These are phyloP conservation scores for Nesogale talazaci DNA, from an alignment of 2,113 vertebrate genomes.

Conservation along the genomic window DNA sequence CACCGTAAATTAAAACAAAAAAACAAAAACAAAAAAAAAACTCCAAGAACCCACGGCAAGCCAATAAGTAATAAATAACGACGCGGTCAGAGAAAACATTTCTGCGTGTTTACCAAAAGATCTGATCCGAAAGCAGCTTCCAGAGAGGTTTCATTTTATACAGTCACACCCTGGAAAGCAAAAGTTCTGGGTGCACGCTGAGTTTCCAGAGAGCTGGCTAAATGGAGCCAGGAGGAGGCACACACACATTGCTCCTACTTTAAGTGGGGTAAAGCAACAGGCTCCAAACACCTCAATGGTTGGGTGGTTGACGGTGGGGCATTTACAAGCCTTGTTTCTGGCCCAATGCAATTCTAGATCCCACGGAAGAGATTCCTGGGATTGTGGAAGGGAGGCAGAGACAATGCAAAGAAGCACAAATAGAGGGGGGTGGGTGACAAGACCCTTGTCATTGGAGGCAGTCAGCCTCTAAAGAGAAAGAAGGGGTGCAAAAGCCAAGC, in stretches of 20 bases:
- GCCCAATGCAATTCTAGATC: constrained; percentile 24
- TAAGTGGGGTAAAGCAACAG: background rate
- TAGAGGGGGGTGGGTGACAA: background rate
- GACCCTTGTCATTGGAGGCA: background rate
- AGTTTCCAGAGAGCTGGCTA: constrained; percentile 9
- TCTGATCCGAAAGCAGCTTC: background rate
- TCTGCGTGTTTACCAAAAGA: constrained; percentile 40
- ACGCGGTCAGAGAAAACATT: background rate
- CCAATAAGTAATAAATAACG: constrained; percentile 19
- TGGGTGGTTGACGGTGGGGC: background rate
- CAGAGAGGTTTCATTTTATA: constrained; percentile 6
- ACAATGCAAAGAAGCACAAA: no score
- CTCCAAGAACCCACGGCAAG: constrained; percentile 22
- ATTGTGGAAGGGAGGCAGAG: background rate
- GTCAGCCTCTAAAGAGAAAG: background rate
- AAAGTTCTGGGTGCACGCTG: constrained; percentile 51
- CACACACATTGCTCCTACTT: background rate
- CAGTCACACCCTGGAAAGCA: background rate
- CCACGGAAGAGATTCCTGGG: constrained; percentile 72
- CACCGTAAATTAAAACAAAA: constrained; percentile 36
- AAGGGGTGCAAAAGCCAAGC: background rate
- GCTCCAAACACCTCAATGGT: background rate
- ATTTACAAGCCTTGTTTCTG: rapidly evolving
- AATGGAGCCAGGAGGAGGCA: background rate
- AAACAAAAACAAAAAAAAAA: no score